These are phyloP conservation scores for human DNA, from an alignment of 2,113 vertebrate genomes.

Conservation along the genomic window DNA sequence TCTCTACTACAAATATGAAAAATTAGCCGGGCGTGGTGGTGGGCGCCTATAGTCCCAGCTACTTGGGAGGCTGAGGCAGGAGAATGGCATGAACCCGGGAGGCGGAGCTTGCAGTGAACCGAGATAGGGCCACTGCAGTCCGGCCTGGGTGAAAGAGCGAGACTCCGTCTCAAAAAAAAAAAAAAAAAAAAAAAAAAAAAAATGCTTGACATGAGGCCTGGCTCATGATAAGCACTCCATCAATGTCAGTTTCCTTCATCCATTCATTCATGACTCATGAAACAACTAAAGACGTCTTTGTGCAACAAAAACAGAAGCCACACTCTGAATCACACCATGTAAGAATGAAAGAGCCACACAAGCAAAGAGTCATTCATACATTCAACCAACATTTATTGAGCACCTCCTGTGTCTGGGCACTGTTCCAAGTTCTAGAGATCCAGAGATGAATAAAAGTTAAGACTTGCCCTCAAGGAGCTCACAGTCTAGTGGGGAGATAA, in stretches of 20 bases:
- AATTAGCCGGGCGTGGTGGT: too few species aligned
- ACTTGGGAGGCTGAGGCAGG: too few species aligned
- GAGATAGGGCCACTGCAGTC: too few species aligned
- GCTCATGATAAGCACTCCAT: background rate
- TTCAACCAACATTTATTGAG: conserved; percentile 60
- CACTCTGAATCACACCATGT: conserved; percentile 28
- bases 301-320: conserved; percentile 42
- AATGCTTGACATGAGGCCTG: background rate
- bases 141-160: too few species aligned
- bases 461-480: conserved; percentile 53
- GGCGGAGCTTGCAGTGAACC: too few species aligned
- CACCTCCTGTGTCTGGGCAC: conserved; percentile 23
- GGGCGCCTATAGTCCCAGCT: too few species aligned
- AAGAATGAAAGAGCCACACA: conserved; percentile 54
- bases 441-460: conserved; percentile 30
- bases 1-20: too few species aligned
- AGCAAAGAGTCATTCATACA: conserved; percentile 61
- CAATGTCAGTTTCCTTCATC: background rate
- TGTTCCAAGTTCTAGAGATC: conserved; percentile 39
- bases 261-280: conserved; percentile 48
- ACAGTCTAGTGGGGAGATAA: conserved; percentile 46
- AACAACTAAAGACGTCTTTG: conserved; percentile 33
- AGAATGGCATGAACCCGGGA: too few species aligned
- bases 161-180: too few species aligned
- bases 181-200: too few species aligned